These are phyloP conservation scores for Ceratitis capitata DNA, from an alignment of 1,140 invertebrate genomes.

Conservation along the genomic window DNA sequence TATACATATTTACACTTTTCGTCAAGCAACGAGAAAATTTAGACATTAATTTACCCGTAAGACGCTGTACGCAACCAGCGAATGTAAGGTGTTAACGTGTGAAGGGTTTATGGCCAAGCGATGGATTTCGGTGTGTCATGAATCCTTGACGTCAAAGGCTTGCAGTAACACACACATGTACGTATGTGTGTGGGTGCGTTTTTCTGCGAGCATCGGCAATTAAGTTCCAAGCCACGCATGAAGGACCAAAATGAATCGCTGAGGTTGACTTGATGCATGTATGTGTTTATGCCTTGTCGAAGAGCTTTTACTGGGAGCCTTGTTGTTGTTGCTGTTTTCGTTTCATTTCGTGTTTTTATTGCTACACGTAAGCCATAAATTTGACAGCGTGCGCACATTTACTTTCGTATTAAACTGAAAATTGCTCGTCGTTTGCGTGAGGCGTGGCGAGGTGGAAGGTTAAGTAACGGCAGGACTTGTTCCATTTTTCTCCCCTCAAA, in stretches of 20 bases:
- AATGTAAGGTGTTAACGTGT: not conserved
- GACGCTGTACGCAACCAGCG: not conserved
- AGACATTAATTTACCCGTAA: not conserved
- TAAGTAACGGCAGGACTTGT: not conserved
- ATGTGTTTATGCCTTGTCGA: too few relatives aligned
- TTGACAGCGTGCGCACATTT: conserved; percentile 30
- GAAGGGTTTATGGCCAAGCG: not conserved
- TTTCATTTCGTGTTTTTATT: too few relatives aligned
- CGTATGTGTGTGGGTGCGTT: not conserved
- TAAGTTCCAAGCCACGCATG: not conserved
- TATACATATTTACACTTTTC: too few relatives aligned
- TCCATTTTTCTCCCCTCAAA: not conserved
- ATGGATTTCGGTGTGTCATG: not conserved
- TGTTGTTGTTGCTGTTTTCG: not conserved
- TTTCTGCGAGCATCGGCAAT: too few relatives aligned
- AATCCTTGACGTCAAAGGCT: not conserved
- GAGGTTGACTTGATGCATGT: not conserved
- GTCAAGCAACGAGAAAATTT: not conserved
- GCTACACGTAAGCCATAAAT: not conserved
- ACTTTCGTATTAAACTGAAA: not conserved
- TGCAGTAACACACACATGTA: not conserved
- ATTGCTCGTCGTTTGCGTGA: not conserved
- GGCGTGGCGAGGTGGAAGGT: not conserved
- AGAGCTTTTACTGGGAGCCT: too few relatives aligned
- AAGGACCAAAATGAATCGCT: not conserved